Percentiles rank a stretch among this genome's conserved stretches.
Evolutionary conservation across 2,888 invertebrate species (phyloP).

Genomic region (Dolomedes plantarius): DNA sequence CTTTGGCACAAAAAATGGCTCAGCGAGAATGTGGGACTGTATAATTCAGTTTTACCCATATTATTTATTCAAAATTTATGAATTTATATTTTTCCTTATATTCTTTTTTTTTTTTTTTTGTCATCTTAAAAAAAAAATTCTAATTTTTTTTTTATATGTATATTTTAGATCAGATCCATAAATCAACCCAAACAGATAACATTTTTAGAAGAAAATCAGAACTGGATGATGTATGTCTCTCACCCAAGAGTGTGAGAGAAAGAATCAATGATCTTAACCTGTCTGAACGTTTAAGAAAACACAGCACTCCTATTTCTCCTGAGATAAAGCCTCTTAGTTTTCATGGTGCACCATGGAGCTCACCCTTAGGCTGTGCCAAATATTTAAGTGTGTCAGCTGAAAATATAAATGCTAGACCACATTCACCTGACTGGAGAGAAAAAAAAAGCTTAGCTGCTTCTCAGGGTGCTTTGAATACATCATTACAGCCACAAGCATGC

Average conservation of each 20-base stretch:
- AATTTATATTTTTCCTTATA: too few relatives aligned
- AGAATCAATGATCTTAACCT: constrained; percentile 79
- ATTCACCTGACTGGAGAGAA: constrained; percentile 75
- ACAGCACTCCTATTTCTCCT: constrained; percentile 74
- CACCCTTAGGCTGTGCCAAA: constrained; percentile 79
- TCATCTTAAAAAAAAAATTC: not conserved
- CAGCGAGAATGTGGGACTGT: too few relatives aligned
- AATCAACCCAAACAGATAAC: constrained; percentile 52
- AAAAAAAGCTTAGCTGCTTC: constrained; percentile 30
- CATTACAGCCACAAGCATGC: constrained; percentile 27
- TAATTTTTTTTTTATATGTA: constrained; percentile 15
- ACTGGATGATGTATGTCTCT: constrained; percentile 31
- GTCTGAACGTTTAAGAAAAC: constrained; percentile 77
- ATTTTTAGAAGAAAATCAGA: not conserved
- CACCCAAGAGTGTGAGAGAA: constrained; percentile 76
- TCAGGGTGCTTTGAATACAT: constrained; percentile 33
- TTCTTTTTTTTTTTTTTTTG: too few relatives aligned
- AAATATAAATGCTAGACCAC: constrained; percentile 75
- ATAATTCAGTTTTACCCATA: too few relatives aligned
- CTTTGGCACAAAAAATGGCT: too few relatives aligned
- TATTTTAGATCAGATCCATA: not conserved
- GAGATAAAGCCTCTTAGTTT: constrained; percentile 73
- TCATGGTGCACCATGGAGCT: constrained; percentile 79
- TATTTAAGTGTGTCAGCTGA: constrained; percentile 78
- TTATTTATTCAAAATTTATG: too few relatives aligned